Conservation (phyloP, 1,140 invertebrate genomes). For the Eupristina koningsbergeri region DNA sequence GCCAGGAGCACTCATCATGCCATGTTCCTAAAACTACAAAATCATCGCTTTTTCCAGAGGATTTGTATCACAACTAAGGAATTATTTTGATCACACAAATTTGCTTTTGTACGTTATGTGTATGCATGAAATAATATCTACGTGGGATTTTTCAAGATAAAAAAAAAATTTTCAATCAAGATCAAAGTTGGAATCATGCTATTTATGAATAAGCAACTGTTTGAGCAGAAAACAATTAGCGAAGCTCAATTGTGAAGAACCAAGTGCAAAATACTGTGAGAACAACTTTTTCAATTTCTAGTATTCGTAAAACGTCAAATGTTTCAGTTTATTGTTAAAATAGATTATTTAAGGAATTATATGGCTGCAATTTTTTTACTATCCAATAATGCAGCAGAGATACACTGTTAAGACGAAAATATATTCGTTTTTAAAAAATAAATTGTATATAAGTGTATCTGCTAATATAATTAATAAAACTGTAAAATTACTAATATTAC, state of each 20-base stretch:
- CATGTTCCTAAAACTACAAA: constrained; percentile 40
- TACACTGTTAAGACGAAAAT: constrained; percentile 25
- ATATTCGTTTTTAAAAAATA: constrained; percentile 32
- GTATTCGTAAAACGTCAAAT: constrained; percentile 12
- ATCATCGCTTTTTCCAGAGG: constrained; percentile 38
- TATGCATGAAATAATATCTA: constrained; percentile 22
- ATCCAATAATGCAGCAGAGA: constrained; percentile 14
- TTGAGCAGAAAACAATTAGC: constrained; percentile 17
- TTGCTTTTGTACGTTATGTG: constrained; percentile 26
- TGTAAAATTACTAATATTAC: constrained; percentile 44
- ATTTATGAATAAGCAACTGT: constrained; percentile 5
- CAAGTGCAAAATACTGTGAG: constrained; percentile 22
- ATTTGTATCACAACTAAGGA: constrained; percentile 41
- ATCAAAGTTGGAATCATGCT: not conserved
- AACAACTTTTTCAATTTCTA: constrained; percentile 18
- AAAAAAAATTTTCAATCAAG: constrained; percentile 7
- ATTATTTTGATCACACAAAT: constrained; percentile 11
- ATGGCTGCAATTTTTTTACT: constrained; percentile 28
- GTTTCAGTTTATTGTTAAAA: constrained; percentile 17
- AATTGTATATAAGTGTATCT: constrained; percentile 46
- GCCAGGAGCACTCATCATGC: constrained; percentile 54
- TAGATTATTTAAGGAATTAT: constrained; percentile 24
- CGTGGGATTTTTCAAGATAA: constrained; percentile 51
- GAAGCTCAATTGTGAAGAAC: constrained; percentile 24
- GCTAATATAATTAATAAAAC: constrained; percentile 33